Evolutionary conservation across 2,797 vertebrate species (phyloP).

Genomic region (Triplophysa yarkandensis): DNA sequence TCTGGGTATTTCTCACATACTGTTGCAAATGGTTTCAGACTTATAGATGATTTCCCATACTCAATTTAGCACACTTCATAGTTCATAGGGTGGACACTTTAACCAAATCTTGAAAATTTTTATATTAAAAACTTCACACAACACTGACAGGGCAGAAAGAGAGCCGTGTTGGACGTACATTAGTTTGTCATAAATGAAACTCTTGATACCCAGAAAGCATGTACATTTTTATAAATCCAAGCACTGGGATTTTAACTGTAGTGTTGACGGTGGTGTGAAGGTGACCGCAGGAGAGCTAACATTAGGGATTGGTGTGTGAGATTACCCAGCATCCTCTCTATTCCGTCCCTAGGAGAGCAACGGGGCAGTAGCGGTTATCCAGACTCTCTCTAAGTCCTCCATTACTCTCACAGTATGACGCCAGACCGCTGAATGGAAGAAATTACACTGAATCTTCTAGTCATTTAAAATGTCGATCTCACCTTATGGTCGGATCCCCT

Average conservation of each 20-base stretch:
- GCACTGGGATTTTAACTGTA: neutral
- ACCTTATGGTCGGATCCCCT: constrained; percentile 50
- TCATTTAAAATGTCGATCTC: constrained; percentile 79
- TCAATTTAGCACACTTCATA: too few species aligned
- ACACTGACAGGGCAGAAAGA: too few species aligned
- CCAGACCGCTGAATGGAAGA: constrained; percentile 73
- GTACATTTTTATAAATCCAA: neutral
- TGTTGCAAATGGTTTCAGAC: too few species aligned
- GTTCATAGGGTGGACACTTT: too few species aligned
- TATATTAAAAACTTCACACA: too few species aligned
- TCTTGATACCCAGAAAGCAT: neutral
- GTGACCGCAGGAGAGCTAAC: constrained; percentile 66
- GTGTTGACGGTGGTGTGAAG: constrained; percentile 63
- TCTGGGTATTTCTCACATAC: too few species aligned
- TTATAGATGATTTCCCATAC: too few species aligned
- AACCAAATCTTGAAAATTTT: too few species aligned
- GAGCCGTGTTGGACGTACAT: too few species aligned
- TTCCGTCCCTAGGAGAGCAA: constrained; percentile 68
- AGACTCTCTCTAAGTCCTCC: constrained; percentile 72
- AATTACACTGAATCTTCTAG: constrained; percentile 76
- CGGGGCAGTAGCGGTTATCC: constrained; percentile 45
- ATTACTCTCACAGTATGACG: constrained; percentile 76
- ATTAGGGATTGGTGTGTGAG: constrained; percentile 4
- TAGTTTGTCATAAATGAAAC: neutral
- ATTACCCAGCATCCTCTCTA: constrained; percentile 58